Evolutionary conservation across 2,888 invertebrate species (phyloP).

Genomic region (Exocentrus adspersus): DNA sequence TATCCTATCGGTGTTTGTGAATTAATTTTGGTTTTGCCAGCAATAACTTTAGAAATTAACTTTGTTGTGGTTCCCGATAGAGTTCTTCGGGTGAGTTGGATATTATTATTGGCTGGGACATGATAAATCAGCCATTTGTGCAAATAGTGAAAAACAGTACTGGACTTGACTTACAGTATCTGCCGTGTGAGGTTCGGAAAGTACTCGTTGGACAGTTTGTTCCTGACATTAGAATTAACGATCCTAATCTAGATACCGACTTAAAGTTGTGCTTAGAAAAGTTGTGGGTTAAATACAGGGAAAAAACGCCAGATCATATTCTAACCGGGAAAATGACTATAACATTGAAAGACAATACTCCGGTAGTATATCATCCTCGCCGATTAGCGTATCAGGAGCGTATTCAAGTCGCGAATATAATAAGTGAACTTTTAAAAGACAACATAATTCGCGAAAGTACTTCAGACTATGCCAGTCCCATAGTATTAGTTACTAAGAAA

Average conservation of each 20-base stretch:
- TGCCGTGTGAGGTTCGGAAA: not conserved
- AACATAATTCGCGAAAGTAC: constrained; percentile 38
- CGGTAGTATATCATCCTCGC: constrained; percentile 34
- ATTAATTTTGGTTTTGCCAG: constrained; percentile 32
- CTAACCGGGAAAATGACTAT: constrained; percentile 28
- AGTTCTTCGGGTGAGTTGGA: constrained; percentile 23
- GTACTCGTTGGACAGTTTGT: not conserved
- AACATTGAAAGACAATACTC: constrained; percentile 30
- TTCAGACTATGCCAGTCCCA: constrained; percentile 41
- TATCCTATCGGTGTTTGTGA: constrained; percentile 33
- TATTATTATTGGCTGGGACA: not conserved
- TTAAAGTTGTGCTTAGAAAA: not conserved
- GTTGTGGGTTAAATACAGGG: constrained; percentile 5
- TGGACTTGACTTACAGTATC: not conserved
- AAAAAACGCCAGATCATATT: constrained; percentile 34
- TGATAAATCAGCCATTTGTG: not conserved
- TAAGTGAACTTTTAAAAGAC: constrained; percentile 33
- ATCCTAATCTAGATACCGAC: not conserved
- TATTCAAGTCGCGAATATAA: constrained; percentile 28
- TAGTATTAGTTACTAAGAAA: constrained; percentile 41
- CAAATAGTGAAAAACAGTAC: not conserved
- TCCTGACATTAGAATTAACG: not conserved
- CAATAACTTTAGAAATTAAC: constrained; percentile 33
- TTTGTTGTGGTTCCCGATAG: constrained; percentile 31
- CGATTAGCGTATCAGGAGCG: constrained; percentile 33